Evolutionary conservation across 2,888 invertebrate species (phyloP).

Genomic region (Acanthococcus lagerstroemiae): DNA sequence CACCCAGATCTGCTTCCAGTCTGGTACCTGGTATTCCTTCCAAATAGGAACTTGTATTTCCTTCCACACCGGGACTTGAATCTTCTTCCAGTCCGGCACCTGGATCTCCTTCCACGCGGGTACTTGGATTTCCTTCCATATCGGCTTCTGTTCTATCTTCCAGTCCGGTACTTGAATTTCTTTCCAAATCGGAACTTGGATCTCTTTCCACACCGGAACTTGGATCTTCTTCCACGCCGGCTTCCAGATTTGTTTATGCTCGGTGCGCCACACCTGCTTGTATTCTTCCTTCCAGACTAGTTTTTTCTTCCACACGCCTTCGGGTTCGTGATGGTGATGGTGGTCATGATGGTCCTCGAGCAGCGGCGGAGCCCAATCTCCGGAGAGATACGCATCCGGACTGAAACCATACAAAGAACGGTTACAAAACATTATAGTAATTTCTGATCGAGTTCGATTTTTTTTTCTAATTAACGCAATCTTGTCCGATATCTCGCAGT

Average conservation of each 20-base stretch:
- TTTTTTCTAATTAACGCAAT: too few species aligned
- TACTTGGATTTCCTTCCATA: constrained; percentile 58
- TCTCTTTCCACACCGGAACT: constrained; percentile 47
- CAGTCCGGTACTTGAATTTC: constrained; percentile 68
- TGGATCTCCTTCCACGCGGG: constrained; percentile 61
- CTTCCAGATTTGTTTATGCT: constrained; percentile 63
- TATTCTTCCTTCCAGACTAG: constrained; percentile 74
- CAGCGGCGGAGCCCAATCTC: constrained; percentile 16
- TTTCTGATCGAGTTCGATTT: too few species aligned
- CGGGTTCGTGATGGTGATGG: constrained; percentile 32
- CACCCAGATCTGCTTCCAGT: constrained; percentile 57
- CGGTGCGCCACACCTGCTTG: constrained; percentile 55
- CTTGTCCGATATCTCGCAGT: too few species aligned
- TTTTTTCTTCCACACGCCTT: constrained; percentile 55
- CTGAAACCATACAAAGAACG: constrained; percentile 28
- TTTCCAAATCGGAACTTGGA: constrained; percentile 58
- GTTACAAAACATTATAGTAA: too few species aligned
- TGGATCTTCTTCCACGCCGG: constrained; percentile 64
- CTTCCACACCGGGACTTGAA: constrained; percentile 55
- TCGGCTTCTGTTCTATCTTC: constrained; percentile 63
- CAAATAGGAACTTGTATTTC: constrained; percentile 55
- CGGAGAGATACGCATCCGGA: constrained; percentile 16
- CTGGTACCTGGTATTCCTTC: constrained; percentile 56
- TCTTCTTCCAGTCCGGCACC: constrained; percentile 59
- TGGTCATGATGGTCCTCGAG: constrained; percentile 23